Evolutionary conservation across 2,888 invertebrate genomes (phyloP), one percentile per base, ranked within the genome.

Genomic region (Tetragnatha montana): DNA sequence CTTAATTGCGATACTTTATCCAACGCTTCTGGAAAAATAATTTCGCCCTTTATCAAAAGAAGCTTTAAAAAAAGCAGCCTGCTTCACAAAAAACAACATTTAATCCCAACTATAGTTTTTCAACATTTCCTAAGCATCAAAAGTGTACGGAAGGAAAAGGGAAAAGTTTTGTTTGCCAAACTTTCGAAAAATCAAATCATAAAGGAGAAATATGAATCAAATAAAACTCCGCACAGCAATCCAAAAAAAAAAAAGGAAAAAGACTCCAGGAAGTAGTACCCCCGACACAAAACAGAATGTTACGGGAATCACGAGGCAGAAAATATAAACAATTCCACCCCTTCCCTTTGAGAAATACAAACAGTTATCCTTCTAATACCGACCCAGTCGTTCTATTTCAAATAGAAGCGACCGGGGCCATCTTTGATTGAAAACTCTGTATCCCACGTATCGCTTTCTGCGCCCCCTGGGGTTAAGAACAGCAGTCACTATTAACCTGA

Each of bases 301-400:
- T 84, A 21, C 75, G 50, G 12, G 21, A 51, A 79, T 51, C 22
- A 21, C 60, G n/a, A 60, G 22, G 73, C n/a, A 50, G 22, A 68
- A 87, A 81, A 88, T 74, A 78, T 70, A 75, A 84, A 85, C 68
- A 78, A 81, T 35, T 22, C 71, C 68, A 69, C 75, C 75, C 70
- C 70, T 17, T 19, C 70, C 87, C 71, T 76, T 19, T 50, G 82
- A 82, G 81, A 82, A 88, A 82, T 88, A 50, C 81, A 81, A 87
- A 82, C 87, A 88, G 81, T 88, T 88, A 88, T 81, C 87, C 82
- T 88, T 88, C 81, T 88, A 88, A 88, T 88, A 88, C 87, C 75
- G 35, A 88, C 76, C 60, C 17, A 70, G 76, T 82, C 70, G 75
- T 82, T 70, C 82, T 78, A 87, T 81, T 87, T 81, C 76, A 82